These are phyloP conservation scores for Crypturellus tataupa DNA, from an alignment of 2,797 vertebrate genomes.

Conservation along the genomic window DNA sequence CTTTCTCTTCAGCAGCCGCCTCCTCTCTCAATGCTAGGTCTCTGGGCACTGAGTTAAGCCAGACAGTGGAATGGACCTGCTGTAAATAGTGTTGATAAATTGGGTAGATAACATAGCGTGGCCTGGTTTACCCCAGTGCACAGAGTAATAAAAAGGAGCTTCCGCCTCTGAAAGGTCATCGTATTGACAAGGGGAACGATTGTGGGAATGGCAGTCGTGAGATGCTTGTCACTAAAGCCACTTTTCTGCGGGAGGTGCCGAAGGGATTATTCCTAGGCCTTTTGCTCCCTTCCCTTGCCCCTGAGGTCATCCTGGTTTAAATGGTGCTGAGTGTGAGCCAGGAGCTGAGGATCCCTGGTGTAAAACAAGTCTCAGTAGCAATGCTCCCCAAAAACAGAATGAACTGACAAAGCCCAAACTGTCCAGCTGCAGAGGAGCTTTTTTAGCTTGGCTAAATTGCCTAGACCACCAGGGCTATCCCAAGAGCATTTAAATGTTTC, in stretches of 20 bases:
- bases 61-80: conserved; percentile 69
- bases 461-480: rapidly evolving
- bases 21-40: conserved; percentile 59
- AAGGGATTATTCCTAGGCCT: conserved; percentile 7
- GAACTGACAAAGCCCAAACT: neutral
- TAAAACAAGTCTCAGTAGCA: neutral
- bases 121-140: conserved; percentile 71
- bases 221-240: neutral
- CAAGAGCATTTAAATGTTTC: rapidly evolving
- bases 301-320: neutral
- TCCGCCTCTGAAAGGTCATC: conserved; percentile 71
- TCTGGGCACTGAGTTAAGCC: conserved; percentile 73
- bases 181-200: conserved; percentile 59
- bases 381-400: neutral
- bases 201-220: conserved; percentile 23
- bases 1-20: conserved; percentile 47
- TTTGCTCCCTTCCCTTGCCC: neutral
- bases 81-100: conserved; percentile 78
- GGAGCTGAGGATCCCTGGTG: neutral
- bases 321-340: neutral
- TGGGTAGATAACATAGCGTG: conserved; percentile 73
- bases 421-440: rapidly evolving
- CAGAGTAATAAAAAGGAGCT: conserved; percentile 71
- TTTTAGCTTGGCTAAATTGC: neutral
- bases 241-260: conserved; percentile 13